phyloP scores from a whole-genome alignment of 1,140 invertebrate species.

The Macrosteles quadrilineatus region DNA sequence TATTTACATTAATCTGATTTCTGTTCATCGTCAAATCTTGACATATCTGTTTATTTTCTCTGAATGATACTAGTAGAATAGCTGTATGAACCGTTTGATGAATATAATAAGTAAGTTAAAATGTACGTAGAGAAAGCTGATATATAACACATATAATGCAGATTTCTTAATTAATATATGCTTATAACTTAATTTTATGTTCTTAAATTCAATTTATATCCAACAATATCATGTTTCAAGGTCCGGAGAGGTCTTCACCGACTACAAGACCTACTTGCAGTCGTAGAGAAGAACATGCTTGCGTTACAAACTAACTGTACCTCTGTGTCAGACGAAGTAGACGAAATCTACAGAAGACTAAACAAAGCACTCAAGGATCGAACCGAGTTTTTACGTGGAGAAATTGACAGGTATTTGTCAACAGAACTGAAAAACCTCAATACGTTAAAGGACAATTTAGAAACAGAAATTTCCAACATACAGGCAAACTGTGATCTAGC shows the following conservation, averaged over 20 bases:
- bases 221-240: too few relatives aligned
- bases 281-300: slow-evolving; percentile 83
- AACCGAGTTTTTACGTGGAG: slow-evolving; percentile 82
- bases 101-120: too few relatives aligned
- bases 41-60: too few relatives aligned
- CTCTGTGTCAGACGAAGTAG: slow-evolving; percentile 87
- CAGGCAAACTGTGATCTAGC: slow-evolving; percentile 93
- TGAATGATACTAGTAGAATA: too few relatives aligned
- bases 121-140: too few relatives aligned
- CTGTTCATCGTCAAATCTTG: too few relatives aligned
- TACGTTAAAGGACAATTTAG: slow-evolving; percentile 88
- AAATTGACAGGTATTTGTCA: slow-evolving; percentile 85
- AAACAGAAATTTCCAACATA: slow-evolving; percentile 90
- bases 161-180: too few relatives aligned
- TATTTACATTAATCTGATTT: too few relatives aligned
- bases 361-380: slow-evolving; percentile 90
- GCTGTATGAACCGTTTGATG: too few relatives aligned
- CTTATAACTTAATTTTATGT: too few relatives aligned
- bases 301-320: slow-evolving; percentile 82
- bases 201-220: too few relatives aligned
- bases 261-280: slow-evolving; percentile 77
- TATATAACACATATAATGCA: too few relatives aligned
- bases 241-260: slow-evolving; percentile 80
- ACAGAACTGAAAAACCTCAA: slow-evolving; percentile 76
- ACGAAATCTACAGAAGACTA: slow-evolving; percentile 86